Percentiles rank a stretch among this genome's conserved stretches.
Evolutionary conservation across 1,140 invertebrate species (phyloP).

Genomic region (Drosophila leontia): DNA sequence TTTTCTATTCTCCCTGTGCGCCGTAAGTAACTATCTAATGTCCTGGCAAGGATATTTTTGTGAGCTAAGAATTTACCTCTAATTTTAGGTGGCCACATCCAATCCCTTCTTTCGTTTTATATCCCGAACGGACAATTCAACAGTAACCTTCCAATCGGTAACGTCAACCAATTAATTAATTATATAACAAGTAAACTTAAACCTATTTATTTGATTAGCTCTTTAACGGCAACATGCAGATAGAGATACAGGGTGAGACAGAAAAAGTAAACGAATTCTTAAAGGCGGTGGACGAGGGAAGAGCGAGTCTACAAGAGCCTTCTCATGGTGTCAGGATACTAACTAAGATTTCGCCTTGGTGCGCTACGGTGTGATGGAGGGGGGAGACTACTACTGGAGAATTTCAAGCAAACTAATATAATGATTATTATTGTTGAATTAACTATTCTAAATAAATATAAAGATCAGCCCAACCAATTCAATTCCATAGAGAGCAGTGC

Average conservation of each 20-base stretch:
- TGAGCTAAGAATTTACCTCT: background rate
- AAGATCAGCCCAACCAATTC: background rate
- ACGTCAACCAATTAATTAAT: background rate
- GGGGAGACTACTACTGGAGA: no score
- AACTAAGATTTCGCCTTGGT: no score
- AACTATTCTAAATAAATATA: background rate
- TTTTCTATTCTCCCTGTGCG: background rate
- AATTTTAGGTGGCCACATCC: background rate
- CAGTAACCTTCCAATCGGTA: background rate
- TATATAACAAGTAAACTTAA: background rate
- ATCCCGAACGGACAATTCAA: background rate
- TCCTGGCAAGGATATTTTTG: background rate
- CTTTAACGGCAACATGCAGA: no score
- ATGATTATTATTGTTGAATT: background rate
- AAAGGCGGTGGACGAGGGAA: background rate
- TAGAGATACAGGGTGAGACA: background rate
- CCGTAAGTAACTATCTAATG: background rate
- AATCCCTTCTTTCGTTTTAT: background rate
- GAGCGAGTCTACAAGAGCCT: no score
- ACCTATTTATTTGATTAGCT: background rate
- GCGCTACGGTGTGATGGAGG: no score
- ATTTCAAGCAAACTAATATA: background rate
- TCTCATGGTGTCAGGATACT: no score
- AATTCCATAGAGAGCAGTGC: constrained; percentile 4
- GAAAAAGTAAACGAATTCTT: background rate